Evolutionary conservation across 2,888 invertebrate species (phyloP), one percentile per base, ranked within the genome.

Genomic region (Halictus ligatus): DNA sequence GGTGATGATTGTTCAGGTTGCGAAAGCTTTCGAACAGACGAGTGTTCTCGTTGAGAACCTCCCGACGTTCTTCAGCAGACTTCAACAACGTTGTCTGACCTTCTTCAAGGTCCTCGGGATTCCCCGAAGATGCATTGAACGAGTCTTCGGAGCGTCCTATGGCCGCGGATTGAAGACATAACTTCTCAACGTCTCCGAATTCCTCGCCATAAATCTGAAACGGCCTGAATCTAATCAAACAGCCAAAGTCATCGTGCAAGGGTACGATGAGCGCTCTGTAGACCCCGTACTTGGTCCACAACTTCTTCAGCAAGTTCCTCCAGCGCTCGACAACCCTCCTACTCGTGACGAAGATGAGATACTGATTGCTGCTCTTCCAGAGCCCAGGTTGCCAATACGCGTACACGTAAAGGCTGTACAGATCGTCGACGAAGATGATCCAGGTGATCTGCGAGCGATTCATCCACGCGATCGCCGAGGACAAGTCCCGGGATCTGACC

Each of bases 241-340:
- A 92, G 1, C 81, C 69, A 60, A 92, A 93, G 25, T 90, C 58
- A 13, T 93, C 92, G 1, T 81, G 43, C 0, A 81, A 58, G 1
- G 87, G 75, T 1, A 84, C 21, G 1, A 91, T 58, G 2, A 89
- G 18, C 4, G 85, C 77, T 21, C 77, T 83, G 64, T 85, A 84
- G 6, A 92, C 86, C 40, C 78, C 81, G 72, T 88, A 89, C 8
- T 50, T 76, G 7, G n/a, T 79, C 93, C 93, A 93, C 10, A 93
- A 50, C 13, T 35, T 64, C 2, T 46, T 35, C 46, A 93, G 89
- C 0, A 88, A 75, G 0, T 72, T n/a, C 4, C 50, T 75, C 88
- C 88, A 86, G 1, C 54, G 5, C 0, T 69, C 10, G 0, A n/a
- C 0, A 0, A 15, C 40, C 0, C 18, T 54, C 0, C 81, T 48